Percentiles rank a stretch among this genome's conserved stretches.
phyloP scores from a whole-genome alignment of 1,140 invertebrate species.

The Sycobia sp. region DNA sequence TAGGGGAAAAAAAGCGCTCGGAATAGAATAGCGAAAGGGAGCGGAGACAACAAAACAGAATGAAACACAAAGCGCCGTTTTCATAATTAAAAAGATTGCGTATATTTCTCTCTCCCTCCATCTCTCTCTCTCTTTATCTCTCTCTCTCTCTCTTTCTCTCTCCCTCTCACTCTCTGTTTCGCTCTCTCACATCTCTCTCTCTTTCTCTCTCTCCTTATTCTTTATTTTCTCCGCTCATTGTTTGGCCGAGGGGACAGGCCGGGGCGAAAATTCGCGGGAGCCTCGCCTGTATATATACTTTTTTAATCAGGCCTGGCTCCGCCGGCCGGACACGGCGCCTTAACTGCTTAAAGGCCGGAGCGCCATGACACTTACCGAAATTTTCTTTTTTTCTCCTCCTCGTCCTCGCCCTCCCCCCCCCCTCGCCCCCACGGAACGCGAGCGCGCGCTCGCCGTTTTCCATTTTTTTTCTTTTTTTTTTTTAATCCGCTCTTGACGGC shows the following conservation, averaged over 20 bases:
- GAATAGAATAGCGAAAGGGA: constrained; percentile 53
- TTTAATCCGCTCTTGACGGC: neutral
- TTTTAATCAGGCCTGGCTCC: constrained; percentile 28
- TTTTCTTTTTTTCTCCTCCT: no score
- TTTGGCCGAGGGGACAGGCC: neutral
- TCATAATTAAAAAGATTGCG: constrained; percentile 59
- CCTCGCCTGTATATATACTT: neutral
- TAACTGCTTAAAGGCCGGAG: neutral
- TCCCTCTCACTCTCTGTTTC: constrained; percentile 9
- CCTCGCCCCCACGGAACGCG: neutral
- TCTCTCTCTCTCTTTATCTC: constrained; percentile 8
- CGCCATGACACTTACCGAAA: neutral
- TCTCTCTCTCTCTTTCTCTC: neutral
- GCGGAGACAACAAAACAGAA: constrained; percentile 54
- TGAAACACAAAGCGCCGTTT: constrained; percentile 57
- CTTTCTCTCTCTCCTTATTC: neutral
- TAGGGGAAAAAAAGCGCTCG: constrained; percentile 38
- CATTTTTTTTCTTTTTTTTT: neutral
- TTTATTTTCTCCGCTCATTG: neutral
- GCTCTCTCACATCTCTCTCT: constrained; percentile 21
- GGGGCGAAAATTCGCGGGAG: neutral
- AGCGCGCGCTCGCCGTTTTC: no score
- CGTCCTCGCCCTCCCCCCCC: neutral
- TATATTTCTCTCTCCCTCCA: constrained; percentile 41
- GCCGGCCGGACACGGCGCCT: neutral